These are phyloP conservation scores for Pelosia muscerda DNA, from an alignment of 2,888 invertebrate genomes.

Conservation along the genomic window DNA sequence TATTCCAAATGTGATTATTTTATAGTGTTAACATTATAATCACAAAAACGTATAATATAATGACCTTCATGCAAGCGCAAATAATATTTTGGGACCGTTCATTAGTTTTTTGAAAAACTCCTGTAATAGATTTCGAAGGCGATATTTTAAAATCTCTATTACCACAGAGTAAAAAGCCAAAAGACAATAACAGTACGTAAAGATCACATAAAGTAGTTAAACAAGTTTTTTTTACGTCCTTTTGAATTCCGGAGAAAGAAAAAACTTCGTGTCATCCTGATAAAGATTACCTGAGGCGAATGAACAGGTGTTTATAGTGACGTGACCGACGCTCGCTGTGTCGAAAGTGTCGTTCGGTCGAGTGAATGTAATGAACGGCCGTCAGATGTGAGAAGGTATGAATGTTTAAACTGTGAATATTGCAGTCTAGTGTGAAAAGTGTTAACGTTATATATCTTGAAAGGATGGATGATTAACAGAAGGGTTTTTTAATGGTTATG, in stretches of 20 bases:
- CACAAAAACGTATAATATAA: no score
- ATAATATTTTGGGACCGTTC: no score
- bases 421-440: slow-evolving; percentile 5
- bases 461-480: background rate
- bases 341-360: slow-evolving; percentile 18
- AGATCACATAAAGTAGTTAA: slow-evolving; percentile 19
- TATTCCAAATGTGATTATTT: background rate
- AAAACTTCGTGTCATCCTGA: slow-evolving; percentile 28
- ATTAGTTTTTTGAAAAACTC: no score
- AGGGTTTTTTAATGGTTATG: background rate
- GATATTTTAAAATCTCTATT: background rate
- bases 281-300: slow-evolving; percentile 45
- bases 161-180: background rate
- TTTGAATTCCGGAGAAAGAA: slow-evolving; percentile 6
- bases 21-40: no score
- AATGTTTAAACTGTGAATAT: background rate
- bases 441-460: background rate
- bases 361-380: slow-evolving; percentile 6
- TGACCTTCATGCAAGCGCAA: no score
- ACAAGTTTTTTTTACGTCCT: slow-evolving; percentile 11
- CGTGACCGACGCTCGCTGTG: slow-evolving; percentile 28
- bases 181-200: background rate
- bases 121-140: background rate
- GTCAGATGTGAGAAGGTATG: slow-evolving; percentile 7
- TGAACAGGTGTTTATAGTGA: slow-evolving; percentile 36